A percentile compares a stretch with the other conserved stretches of the same genome.
Evolutionary conservation across 1,140 invertebrate genomes (phyloP).

Genomic region (Campodea augens): DNA sequence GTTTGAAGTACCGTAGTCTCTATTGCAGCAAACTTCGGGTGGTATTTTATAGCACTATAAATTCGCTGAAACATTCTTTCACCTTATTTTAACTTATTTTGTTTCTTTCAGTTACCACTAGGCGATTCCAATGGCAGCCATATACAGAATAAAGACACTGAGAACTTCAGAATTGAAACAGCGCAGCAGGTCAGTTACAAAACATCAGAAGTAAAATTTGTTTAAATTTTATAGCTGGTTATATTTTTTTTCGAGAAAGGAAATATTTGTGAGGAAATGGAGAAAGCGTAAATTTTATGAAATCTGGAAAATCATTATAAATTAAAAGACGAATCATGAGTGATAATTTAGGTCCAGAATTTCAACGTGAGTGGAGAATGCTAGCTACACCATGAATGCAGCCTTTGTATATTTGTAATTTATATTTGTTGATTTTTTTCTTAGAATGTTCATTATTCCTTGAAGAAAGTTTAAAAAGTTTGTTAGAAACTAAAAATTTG

Average conservation of each 20-base stretch:
- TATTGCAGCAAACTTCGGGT: not conserved
- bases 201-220: not conserved
- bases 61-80: constrained; percentile 9
- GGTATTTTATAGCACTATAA: not conserved
- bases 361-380: too few species aligned
- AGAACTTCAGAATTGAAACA: constrained; percentile 2
- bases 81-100: not conserved
- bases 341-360: too few species aligned
- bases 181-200: not conserved
- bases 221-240: constrained; percentile 1
- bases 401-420: too few species aligned
- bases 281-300: too few species aligned
- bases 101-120: constrained; percentile 4
- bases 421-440: too few species aligned
- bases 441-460: too few species aligned
- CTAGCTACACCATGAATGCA: too few species aligned
- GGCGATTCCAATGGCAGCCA: not conserved
- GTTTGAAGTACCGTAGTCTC: not conserved
- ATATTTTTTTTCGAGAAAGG: constrained; percentile 22
- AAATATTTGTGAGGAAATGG: too few species aligned
- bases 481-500: too few species aligned
- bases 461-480: too few species aligned
- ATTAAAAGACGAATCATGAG: too few species aligned
- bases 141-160: not conserved
- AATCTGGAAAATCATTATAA: too few species aligned